phyloP scores from a whole-genome alignment of 2,888 invertebrate species.

The Epistrophella euchroma region DNA sequence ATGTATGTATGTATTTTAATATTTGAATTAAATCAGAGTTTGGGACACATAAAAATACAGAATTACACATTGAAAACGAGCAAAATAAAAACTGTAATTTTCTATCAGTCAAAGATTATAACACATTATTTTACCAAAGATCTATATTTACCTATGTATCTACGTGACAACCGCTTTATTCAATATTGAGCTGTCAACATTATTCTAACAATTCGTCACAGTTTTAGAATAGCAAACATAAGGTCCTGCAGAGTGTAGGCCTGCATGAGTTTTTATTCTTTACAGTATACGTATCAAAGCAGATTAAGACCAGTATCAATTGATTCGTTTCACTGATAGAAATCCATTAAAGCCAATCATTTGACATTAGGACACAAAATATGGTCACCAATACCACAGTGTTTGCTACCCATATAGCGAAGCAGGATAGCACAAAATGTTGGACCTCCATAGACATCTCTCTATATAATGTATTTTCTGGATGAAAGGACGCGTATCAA shows the following conservation, averaged over 20 bases:
- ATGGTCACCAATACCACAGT: constrained; percentile 79
- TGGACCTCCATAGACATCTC: constrained; percentile 38
- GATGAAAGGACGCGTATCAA: constrained; percentile 74
- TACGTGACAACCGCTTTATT: constrained; percentile 59
- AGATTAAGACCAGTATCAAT: constrained; percentile 78
- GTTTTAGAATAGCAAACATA: constrained; percentile 43
- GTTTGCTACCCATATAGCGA: constrained; percentile 55
- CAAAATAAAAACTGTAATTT: background rate
- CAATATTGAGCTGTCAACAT: constrained; percentile 64
- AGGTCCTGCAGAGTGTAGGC: constrained; percentile 13
- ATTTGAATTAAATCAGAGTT: too few relatives aligned
- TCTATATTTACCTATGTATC: background rate
- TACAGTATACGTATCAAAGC: constrained; percentile 59
- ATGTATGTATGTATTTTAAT: too few relatives aligned
- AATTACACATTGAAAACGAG: background rate
- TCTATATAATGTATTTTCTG: constrained; percentile 44
- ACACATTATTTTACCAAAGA: constrained; percentile 36
- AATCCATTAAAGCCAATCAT: constrained; percentile 84
- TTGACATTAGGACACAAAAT: constrained; percentile 84
- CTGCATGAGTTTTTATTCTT: constrained; percentile 26
- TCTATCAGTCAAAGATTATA: constrained; percentile 44
- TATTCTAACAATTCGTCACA: constrained; percentile 60
- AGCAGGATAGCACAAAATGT: constrained; percentile 9
- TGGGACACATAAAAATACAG: background rate
- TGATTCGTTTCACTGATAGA: constrained; percentile 83